Base-by-base conservation (phyloP, 2,797 vertebrate species). In the Trachurus trachurus region DNA sequence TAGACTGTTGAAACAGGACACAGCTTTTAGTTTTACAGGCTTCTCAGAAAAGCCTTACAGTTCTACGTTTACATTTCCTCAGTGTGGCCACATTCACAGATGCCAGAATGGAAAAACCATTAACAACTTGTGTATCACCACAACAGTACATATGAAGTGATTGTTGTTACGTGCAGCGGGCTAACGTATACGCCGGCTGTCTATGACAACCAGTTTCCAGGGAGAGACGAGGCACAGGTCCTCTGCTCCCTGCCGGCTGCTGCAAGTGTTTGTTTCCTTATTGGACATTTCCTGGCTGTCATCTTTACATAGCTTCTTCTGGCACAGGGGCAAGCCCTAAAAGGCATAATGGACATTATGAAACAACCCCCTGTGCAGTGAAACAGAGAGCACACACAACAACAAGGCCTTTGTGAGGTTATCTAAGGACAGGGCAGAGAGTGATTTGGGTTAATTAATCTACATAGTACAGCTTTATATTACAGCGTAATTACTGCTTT, bases 241-340 rank as follows among this genome's bases (percentile, higher is more conserved):
- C 66, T 80, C 75, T 80, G 74, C 85, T 86, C 76, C 66, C 77
- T 78, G 50, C 78, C 74, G 84, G 75, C 21, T 71, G 6, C 79
- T 86, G 75, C 64, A 75, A 77, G 77, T 82, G 83, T 86, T 88
- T 89, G 86, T 80, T 87, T 90, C 82, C 87, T 85, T 83, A 83
- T 75, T 88, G 86, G 88, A 92, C 78, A 79, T 92, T 93, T 92
- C 84, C 87, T 86, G 87, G 77, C 83, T 88, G 87, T 87, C 89
- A 89, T 90, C 86, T 90, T 86, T 78, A 76, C 87, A 87, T 76
- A 80, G 80, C 88, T 82, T 83, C 83, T 88, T 83, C 83, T 88
- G 80, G 79, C 82, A 87, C 53, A 76, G 81, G 80, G 76, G 72
- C 74, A 50, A 87, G 81, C 82, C 86, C 87, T 85, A 85, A 89